Percentiles rank a stretch among this genome's conserved stretches.
These are phyloP conservation scores for Pteruthius melanotis DNA, from an alignment of 2,113 vertebrate genomes.

Conservation along the genomic window DNA sequence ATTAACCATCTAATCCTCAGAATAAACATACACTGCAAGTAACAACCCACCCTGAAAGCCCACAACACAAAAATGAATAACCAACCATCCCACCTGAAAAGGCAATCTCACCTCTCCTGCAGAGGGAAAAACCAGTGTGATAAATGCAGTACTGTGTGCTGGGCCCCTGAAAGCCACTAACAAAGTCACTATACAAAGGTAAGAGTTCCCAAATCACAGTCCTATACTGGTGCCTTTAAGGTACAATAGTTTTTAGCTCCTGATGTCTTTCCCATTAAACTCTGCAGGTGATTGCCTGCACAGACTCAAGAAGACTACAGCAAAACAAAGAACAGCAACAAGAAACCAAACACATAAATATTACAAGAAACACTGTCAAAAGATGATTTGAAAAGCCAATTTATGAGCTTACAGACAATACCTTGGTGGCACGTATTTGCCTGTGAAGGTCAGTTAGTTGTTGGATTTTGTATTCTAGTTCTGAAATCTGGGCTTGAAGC, in stretches of 20 bases:
- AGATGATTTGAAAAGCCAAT: slow-evolving; percentile 1
- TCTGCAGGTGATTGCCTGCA: neutral
- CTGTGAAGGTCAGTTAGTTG: slow-evolving; percentile 82
- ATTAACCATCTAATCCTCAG: slow-evolving; percentile 46
- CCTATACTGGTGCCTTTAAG: neutral
- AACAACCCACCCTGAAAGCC: neutral
- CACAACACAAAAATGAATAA: neutral
- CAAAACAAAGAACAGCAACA: neutral
- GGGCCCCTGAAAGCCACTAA: neutral
- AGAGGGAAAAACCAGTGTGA: neutral
- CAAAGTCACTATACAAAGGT: neutral
- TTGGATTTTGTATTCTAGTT: slow-evolving; percentile 87
- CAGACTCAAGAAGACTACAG: neutral
- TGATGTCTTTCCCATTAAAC: neutral
- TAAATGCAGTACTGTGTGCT: neutral
- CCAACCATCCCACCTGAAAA: neutral
- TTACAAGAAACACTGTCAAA: neutral
- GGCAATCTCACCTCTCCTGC: neutral
- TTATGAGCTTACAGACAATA: slow-evolving; percentile 65
- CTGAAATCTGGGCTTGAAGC: slow-evolving; percentile 88
- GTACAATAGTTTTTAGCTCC: neutral
- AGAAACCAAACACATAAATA: neutral
- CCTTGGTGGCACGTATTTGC: slow-evolving; percentile 86
- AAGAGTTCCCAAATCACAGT: neutral
- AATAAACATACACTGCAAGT: neutral